Evolutionary conservation across 37 sponge, comb jelly and placozoan genomes (phyloP).

Genomic region (Tethya wilhelma): DNA sequence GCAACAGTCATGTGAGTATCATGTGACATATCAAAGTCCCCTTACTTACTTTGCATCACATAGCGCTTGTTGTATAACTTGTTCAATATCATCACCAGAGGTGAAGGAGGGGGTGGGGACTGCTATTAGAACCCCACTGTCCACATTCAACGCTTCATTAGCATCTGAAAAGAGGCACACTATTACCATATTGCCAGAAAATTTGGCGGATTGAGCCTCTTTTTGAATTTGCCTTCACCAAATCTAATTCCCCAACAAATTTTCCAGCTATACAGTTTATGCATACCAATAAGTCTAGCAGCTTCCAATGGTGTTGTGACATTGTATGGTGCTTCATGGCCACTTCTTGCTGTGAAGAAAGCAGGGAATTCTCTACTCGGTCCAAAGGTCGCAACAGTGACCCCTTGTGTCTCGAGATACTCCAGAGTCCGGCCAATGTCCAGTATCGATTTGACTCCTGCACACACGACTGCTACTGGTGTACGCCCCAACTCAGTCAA

Average conservation of each 20-base stretch:
- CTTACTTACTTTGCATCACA: constrained; percentile 64
- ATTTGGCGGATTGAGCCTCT: neutral
- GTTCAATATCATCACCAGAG: constrained; percentile 76
- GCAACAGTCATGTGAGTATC: neutral
- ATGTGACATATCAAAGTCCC: neutral
- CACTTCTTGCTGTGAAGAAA: constrained; percentile 92
- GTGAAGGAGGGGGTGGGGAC: constrained; percentile 82
- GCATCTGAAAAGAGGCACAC: constrained; percentile 40
- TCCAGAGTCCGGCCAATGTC: constrained; percentile 95
- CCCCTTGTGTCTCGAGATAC: constrained; percentile 91
- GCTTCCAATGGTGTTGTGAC: constrained; percentile 43
- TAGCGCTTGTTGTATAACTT: constrained; percentile 70
- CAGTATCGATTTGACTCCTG: constrained; percentile 95
- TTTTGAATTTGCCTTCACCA: no score
- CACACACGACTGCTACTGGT: constrained; percentile 97
- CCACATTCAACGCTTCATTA: constrained; percentile 34
- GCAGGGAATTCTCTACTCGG: constrained; percentile 78
- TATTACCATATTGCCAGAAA: neutral
- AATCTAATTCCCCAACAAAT: neutral
- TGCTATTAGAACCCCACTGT: constrained; percentile 84
- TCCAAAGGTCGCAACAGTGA: constrained; percentile 83
- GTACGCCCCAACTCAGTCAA: constrained; percentile 91
- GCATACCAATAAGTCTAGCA: constrained; percentile 61
- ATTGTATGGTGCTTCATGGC: constrained; percentile 49
- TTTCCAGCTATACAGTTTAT: neutral